Evolutionary conservation across 2,888 invertebrate species (phyloP).

Genomic region (Melinopterus prodromus): DNA sequence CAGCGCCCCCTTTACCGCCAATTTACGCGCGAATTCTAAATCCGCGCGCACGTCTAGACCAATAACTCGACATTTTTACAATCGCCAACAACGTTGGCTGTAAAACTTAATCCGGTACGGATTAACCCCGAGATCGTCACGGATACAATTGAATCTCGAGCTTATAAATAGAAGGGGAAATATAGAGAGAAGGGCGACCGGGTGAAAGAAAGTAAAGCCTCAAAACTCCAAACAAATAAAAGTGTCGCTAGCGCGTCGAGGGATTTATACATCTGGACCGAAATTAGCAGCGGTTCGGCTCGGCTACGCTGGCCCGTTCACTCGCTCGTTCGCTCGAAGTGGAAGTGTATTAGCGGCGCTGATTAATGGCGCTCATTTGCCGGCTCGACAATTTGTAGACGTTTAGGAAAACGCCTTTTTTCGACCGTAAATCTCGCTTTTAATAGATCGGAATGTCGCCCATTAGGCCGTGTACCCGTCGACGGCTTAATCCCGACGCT

Average conservation of each 20-base stretch:
- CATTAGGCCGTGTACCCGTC: slow-evolving; percentile 30
- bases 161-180: slow-evolving; percentile 6
- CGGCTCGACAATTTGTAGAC: slow-evolving; percentile 63
- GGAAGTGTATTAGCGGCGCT: slow-evolving; percentile 54
- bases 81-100: neutral
- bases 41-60: neutral
- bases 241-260: slow-evolving; percentile 51
- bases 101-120: neutral
- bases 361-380: slow-evolving; percentile 61
- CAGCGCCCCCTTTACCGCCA: neutral
- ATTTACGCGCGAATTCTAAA: neutral
- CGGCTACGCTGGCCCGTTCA: slow-evolving; percentile 12
- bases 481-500: slow-evolving; percentile 29
- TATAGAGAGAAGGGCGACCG: slow-evolving; percentile 17
- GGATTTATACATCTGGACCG: slow-evolving; percentile 55
- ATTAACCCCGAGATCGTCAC: neutral
- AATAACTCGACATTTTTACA: neutral
- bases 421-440: slow-evolving; percentile 60
- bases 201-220: slow-evolving; percentile 37
- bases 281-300: slow-evolving; percentile 53
- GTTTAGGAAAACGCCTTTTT: slow-evolving; percentile 59
- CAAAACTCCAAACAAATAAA: slow-evolving; percentile 55
- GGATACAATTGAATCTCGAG: neutral
- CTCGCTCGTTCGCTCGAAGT: neutral
- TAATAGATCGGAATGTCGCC: slow-evolving; percentile 53